A percentile compares a stretch with the other conserved stretches of the same genome.
Conservation (phyloP, 2,113 vertebrate genomes). For the Mesembrinibis cayennensis region DNA sequence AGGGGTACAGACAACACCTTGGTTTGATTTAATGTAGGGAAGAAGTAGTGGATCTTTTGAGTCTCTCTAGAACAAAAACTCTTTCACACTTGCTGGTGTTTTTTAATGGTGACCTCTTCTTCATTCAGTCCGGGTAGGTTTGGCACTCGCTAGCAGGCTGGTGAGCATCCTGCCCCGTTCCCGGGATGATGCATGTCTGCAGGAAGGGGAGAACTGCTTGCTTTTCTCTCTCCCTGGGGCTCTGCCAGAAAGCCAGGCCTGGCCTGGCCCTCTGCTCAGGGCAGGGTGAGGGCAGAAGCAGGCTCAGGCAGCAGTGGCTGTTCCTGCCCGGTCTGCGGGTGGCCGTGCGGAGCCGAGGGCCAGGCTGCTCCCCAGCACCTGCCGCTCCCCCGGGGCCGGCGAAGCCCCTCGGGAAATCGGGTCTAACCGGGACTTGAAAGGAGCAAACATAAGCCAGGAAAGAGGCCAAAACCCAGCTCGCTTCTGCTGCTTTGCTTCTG, state of each 20-base stretch:
- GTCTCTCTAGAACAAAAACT: conserved; percentile 12
- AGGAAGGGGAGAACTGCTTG: not conserved
- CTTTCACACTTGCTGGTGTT: conserved; percentile 7
- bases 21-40: not conserved
- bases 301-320: not conserved
- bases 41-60: not conserved
- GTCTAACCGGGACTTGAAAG: not conserved
- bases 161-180: conserved; percentile 32
- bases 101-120: not conserved
- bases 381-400: not conserved
- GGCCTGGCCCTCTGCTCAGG: not conserved
- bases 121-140: conserved; percentile 12
- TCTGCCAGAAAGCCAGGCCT: not conserved
- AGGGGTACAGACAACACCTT: not conserved
- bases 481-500: conserved; percentile 7
- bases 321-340: not conserved
- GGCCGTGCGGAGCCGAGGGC: rapidly evolving
- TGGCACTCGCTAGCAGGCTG: conserved; percentile 21
- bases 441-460: conserved; percentile 9
- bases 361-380: not conserved
- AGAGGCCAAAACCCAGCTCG: not conserved
- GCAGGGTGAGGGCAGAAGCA: not conserved
- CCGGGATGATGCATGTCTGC: not conserved
- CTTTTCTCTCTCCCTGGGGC: not conserved
- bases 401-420: not conserved